phyloP scores from a whole-genome alignment of 2,888 invertebrate genomes.

The Buathra laborator region DNA sequence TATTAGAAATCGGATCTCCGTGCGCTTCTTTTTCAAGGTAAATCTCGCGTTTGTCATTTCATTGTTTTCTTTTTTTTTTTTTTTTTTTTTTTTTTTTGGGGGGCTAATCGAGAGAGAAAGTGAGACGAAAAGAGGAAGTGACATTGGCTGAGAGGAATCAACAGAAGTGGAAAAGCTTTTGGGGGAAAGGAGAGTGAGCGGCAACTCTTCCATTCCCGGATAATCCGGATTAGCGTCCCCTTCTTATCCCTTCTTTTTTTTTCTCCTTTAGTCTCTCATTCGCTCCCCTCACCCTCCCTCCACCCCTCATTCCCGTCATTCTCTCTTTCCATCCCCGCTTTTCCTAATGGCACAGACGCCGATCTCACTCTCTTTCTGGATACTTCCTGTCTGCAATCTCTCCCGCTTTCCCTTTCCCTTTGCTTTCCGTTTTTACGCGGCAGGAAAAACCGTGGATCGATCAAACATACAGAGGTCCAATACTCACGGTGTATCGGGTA shows the following conservation, averaged over 20 bases:
- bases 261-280: slow-evolving; percentile 8
- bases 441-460: slow-evolving; percentile 15
- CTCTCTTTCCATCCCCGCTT: background rate
- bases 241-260: slow-evolving; percentile 48
- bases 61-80: no score
- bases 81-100: no score
- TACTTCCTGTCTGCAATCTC: slow-evolving; percentile 13
- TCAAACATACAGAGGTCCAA: slow-evolving; percentile 37
- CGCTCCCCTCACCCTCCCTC: background rate
- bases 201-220: slow-evolving; percentile 61
- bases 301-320: background rate
- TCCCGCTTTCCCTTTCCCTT: background rate
- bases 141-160: slow-evolving; percentile 18
- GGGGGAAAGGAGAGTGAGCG: slow-evolving; percentile 28
- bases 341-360: slow-evolving; percentile 29
- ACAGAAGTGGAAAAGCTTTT: background rate
- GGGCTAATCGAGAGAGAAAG: background rate
- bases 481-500: background rate
- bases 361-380: background rate
- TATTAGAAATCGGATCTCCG: background rate
- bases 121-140: slow-evolving; percentile 4
- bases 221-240: slow-evolving; percentile 65
- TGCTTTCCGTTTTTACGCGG: background rate
- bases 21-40: background rate
- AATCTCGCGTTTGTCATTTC: background rate